Conservation (phyloP, 1,140 invertebrate species). For the Temnothorax nylanderi region DNA sequence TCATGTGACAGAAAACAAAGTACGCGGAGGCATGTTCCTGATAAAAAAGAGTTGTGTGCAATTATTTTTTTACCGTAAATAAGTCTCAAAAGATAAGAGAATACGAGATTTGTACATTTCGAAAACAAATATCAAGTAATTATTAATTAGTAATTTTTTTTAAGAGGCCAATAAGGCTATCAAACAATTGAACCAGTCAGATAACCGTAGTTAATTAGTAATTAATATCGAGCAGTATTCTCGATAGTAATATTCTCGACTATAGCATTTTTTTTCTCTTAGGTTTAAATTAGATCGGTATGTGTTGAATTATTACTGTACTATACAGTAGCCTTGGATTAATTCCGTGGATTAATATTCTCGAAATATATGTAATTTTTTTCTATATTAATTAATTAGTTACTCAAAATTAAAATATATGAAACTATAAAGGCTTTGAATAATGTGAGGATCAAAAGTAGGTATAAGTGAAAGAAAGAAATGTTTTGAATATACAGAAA, state of each 20-base stretch:
- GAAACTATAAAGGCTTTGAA: not conserved
- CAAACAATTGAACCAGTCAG: no score
- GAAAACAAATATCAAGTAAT: not conserved
- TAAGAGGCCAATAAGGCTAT: no score
- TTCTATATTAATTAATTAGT: not conserved
- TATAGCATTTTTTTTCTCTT: not conserved
- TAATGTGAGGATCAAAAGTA: not conserved
- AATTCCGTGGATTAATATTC: not conserved
- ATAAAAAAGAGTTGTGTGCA: not conserved
- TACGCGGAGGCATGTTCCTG: not conserved
- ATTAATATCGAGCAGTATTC: no score
- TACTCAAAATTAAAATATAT: not conserved
- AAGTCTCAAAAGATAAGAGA: not conserved
- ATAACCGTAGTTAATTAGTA: no score
- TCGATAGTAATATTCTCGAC: no score
- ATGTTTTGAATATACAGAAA: not conserved
- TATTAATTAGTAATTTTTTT: not conserved
- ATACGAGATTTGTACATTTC: no score
- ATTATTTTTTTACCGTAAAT: conserved; percentile 2
- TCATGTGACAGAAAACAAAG: not conserved
- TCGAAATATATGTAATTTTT: not conserved
- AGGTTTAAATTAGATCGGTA: not conserved
- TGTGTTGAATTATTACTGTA: no score
- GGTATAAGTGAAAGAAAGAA: not conserved
- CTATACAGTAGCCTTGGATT: no score